Evolutionary conservation across 2,888 invertebrate genomes (phyloP), one percentile per base, ranked within the genome.

Genomic region (Microdon myrmicae): DNA sequence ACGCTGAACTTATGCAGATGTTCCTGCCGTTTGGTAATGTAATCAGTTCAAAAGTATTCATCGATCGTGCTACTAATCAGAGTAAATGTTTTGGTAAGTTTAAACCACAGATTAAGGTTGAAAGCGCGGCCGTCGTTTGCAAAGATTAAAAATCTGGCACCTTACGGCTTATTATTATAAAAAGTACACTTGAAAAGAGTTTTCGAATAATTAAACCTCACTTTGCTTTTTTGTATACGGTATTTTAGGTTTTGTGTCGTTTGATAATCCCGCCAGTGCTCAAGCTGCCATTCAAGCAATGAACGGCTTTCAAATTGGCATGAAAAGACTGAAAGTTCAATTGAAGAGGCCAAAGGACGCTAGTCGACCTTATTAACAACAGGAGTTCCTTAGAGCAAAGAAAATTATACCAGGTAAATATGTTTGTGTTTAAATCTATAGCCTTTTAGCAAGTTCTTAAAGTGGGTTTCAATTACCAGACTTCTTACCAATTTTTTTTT

Each of bases 221-320:
- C n/a, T n/a, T n/a, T n/a, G n/a, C n/a, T n/a, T n/a, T n/a, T n/a
- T n/a, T n/a, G n/a, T n/a, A n/a, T n/a, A n/a, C n/a, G n/a, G n/a
- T n/a, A n/a, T n/a, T n/a, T n/a, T n/a, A 98, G 98, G 98, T 79
- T 99, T 99, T 83, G 98, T 99, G 76, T 97, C 97, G 76, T 99
- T 97, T 84, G 98, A 99, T 86, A 97, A 97, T 86, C 96, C 96
- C 73, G 86, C 92, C 74, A 96, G 96, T 80, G 97, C 98, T 79
- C 96, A 97, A 82, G 91, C 95, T 72, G 98, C 98, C 73, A 99
- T 99, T 81, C 96, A 97, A 82, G 92, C 98, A 75, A 99, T 99
- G 98, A 99, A 99, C 83, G 98, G 98, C 80, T 99, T 98, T 85
- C 98, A 98, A 84, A 98, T 98, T 82, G 98, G 98, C 78, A 98